These are phyloP conservation scores for Scaptomyza tumidula DNA, from an alignment of 2,888 invertebrate genomes.

Conservation along the genomic window DNA sequence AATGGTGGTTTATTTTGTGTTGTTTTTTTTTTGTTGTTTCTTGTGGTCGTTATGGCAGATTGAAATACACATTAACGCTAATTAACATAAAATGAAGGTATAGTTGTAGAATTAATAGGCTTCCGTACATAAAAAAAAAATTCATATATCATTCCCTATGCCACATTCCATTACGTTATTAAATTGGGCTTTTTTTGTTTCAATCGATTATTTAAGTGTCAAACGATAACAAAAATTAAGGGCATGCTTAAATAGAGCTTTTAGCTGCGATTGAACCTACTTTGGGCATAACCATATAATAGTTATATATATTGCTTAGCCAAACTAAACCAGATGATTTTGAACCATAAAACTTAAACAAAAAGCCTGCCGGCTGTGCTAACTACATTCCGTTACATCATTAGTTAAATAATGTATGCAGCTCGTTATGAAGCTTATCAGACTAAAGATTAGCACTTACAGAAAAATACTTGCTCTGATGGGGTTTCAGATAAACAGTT, in stretches of 20 bases:
- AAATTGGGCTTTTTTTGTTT: conserved; percentile 17
- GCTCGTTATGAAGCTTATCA: conserved; percentile 5
- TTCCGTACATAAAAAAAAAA: not conserved
- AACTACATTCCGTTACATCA: not conserved
- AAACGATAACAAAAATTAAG: not conserved
- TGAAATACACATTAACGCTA: conserved; percentile 37
- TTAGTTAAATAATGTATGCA: not conserved
- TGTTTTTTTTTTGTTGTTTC: too few species aligned
- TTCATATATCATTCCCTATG: not conserved
- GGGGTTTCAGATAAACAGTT: not conserved
- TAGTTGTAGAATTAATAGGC: conserved; percentile 3
- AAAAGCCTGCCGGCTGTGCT: too few species aligned
- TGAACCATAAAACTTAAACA: too few species aligned
- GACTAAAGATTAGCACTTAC: not conserved
- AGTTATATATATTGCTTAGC: too few species aligned
- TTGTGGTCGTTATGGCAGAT: conserved; percentile 6
- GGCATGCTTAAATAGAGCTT: too few species aligned
- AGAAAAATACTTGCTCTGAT: not conserved
- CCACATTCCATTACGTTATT: conserved; percentile 42
- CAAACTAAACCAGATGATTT: too few species aligned
- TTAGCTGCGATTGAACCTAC: not conserved
- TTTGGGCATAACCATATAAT: not conserved
- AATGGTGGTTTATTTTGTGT: conserved; percentile 20
- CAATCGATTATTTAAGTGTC: conserved; percentile 5
- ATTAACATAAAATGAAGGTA: conserved; percentile 12